A percentile compares a stretch with the other conserved stretches of the same genome.
Conservation (phyloP, 2,113 vertebrate genomes). For the Scolopax mira region DNA sequence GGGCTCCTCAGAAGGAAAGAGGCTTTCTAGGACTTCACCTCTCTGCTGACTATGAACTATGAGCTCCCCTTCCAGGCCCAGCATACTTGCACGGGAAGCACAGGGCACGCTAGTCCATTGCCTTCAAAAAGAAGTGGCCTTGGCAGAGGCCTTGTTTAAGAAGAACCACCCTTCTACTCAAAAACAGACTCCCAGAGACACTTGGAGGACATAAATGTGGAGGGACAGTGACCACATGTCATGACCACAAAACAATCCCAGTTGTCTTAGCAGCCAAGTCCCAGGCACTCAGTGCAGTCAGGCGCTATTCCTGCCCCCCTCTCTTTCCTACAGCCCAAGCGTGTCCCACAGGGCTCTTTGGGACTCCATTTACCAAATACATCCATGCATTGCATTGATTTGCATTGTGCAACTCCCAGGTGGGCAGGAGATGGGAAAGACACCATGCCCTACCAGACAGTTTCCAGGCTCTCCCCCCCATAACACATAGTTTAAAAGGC, state of each 20-base stretch:
- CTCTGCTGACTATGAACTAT: neutral
- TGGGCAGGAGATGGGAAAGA: neutral
- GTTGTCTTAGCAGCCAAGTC: neutral
- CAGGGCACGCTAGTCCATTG: neutral
- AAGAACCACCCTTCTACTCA: neutral
- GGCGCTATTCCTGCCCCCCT: neutral
- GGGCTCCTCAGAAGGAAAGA: neutral
- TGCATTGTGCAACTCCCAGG: neutral
- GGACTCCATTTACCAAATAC: neutral
- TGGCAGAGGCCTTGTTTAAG: neutral
- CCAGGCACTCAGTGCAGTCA: neutral
- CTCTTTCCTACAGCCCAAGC: neutral
- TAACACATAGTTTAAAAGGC: neutral
- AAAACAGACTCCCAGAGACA: neutral
- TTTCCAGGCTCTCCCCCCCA: neutral
- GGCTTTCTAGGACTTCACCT: neutral
- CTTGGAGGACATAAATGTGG: neutral
- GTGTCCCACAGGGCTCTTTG: neutral
- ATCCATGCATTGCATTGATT: neutral
- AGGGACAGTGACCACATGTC: neutral
- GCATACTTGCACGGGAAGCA: accelerated
- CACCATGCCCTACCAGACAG: neutral
- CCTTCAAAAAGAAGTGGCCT: neutral
- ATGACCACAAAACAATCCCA: neutral
- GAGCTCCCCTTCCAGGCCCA: neutral